Evolutionary conservation across 2,113 vertebrate species (phyloP).

Genomic region (Carassius gibelio): DNA sequence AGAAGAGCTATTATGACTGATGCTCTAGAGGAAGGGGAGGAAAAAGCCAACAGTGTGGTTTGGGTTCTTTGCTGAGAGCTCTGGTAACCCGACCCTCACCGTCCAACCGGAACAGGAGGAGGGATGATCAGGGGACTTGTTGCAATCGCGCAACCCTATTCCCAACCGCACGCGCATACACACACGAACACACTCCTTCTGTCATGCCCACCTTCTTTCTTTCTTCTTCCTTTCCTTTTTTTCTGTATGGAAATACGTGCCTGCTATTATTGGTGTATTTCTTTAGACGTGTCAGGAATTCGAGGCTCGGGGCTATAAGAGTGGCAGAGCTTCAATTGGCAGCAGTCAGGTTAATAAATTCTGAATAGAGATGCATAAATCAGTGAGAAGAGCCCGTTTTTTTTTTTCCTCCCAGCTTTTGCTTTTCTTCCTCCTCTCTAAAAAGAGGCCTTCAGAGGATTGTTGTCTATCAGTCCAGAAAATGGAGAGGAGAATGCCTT

Average conservation of each 20-base stretch:
- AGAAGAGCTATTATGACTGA: constrained; percentile 37
- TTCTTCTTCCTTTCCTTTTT: constrained; percentile 47
- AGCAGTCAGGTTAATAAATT: constrained; percentile 83
- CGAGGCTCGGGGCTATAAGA: constrained; percentile 72
- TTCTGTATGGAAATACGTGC: constrained; percentile 68
- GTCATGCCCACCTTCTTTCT: constrained; percentile 56
- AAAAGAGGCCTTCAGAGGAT: constrained; percentile 77
- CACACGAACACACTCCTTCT: constrained; percentile 39
- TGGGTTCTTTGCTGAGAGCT: constrained; percentile 35
- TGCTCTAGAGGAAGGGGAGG: constrained; percentile 24
- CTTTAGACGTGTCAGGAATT: constrained; percentile 77
- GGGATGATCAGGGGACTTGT: constrained; percentile 49
- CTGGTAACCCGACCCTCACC: constrained; percentile 43
- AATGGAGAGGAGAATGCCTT: constrained; percentile 75
- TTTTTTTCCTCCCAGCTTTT: constrained; percentile 37
- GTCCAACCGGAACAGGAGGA: constrained; percentile 44
- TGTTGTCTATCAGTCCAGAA: constrained; percentile 81
- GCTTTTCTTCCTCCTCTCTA: constrained; percentile 51
- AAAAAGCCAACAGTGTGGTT: constrained; percentile 35
- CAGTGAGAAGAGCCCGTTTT: constrained; percentile 62
- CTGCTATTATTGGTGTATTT: constrained; percentile 72
- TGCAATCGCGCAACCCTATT: constrained; percentile 48
- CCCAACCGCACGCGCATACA: constrained; percentile 29
- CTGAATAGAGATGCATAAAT: constrained; percentile 81
- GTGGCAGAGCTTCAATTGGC: constrained; percentile 70